Evolutionary conservation across 2,113 vertebrate genomes (phyloP).

Genomic region (Melanotaenia duboulayi): DNA sequence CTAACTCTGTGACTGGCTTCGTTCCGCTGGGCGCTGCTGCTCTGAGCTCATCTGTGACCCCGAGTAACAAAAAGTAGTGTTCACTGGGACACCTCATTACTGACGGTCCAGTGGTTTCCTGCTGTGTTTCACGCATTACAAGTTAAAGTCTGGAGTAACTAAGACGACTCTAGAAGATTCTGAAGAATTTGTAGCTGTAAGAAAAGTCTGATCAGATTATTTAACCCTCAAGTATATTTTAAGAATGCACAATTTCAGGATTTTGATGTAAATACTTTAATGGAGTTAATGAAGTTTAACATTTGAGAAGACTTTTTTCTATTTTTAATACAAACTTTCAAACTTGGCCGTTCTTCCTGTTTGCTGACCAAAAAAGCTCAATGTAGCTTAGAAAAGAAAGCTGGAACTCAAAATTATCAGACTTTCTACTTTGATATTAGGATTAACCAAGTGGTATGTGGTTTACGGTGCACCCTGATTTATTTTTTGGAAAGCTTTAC

Average conservation of each 20-base stretch:
- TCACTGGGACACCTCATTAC: constrained; percentile 10
- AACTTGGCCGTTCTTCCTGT: too few relatives aligned
- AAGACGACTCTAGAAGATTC: background rate
- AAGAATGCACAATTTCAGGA: background rate
- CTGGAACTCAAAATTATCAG: too few relatives aligned
- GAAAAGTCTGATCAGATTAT: background rate
- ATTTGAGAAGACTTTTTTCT: too few relatives aligned
- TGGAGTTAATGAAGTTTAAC: too few relatives aligned
- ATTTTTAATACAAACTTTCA: too few relatives aligned
- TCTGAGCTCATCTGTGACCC: constrained; percentile 26
- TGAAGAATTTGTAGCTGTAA: too few relatives aligned
- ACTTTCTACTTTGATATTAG: background rate
- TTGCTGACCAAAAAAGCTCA: too few relatives aligned
- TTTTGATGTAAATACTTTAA: background rate
- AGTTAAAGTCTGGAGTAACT: background rate
- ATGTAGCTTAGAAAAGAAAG: too few relatives aligned
- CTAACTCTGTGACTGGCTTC: constrained; percentile 24
- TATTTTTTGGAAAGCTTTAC: too few relatives aligned
- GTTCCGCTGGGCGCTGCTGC: constrained; percentile 19
- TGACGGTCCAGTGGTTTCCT: constrained; percentile 32
- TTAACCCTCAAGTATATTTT: background rate
- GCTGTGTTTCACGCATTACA: background rate
- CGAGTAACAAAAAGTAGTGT: constrained; percentile 30
- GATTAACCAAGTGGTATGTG: too few relatives aligned
- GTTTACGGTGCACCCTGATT: too few relatives aligned